Evolutionary conservation across 2,797 vertebrate species (phyloP).

Genomic region (Carapus acus): DNA sequence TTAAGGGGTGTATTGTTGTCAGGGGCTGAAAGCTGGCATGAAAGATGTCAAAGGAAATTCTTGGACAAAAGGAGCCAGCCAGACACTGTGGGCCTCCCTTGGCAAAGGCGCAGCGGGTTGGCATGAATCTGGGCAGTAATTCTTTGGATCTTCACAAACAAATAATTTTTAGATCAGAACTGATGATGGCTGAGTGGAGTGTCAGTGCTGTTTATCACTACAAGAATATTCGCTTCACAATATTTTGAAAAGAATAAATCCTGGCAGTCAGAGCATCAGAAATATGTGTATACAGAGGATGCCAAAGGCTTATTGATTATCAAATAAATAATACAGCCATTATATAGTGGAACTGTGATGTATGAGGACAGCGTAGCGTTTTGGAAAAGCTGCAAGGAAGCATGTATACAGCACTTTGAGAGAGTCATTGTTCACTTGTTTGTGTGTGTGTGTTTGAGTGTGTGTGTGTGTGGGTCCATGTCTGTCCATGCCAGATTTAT

Average conservation of each 20-base stretch:
- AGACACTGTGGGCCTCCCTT: conserved; percentile 23
- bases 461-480: conserved; percentile 11
- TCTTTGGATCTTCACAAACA: conserved; percentile 52
- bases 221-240: conserved; percentile 51
- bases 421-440: conserved; percentile 43
- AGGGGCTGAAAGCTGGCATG: conserved; percentile 18
- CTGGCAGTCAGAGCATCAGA: conserved; percentile 46
- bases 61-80: conserved; percentile 14
- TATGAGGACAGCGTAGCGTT: conserved; percentile 31
- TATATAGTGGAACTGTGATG: conserved; percentile 49
- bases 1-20: conserved; percentile 24
- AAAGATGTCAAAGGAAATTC: conserved; percentile 33
- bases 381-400: conserved; percentile 25
- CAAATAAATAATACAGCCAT: conserved; percentile 60
- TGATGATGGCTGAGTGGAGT: conserved; percentile 34
- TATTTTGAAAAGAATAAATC: conserved; percentile 60
- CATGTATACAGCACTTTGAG: conserved; percentile 42
- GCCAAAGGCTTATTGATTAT: conserved; percentile 62
- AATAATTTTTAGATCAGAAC: conserved; percentile 52
- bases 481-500: conserved; percentile 33
- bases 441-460: conserved; percentile 47
- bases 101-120: conserved; percentile 27
- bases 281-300: conserved; percentile 46
- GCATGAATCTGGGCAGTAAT: conserved; percentile 38
- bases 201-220: conserved; percentile 58